These are phyloP conservation scores for Ceuthmochares aereus DNA, from an alignment of 2,113 vertebrate genomes.

Conservation along the genomic window DNA sequence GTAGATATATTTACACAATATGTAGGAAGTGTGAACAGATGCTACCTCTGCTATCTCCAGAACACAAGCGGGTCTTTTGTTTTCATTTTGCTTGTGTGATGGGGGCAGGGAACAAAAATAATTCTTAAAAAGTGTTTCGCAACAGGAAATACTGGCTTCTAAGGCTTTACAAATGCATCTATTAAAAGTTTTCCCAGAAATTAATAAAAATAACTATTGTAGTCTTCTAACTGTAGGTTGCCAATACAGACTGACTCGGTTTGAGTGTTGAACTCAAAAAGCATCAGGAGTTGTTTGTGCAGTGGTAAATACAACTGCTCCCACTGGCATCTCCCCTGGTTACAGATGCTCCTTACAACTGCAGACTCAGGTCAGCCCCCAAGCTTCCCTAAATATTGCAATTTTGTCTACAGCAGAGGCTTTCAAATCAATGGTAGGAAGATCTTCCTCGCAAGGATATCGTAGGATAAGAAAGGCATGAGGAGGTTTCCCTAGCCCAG, in stretches of 20 bases:
- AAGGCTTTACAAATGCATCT: background rate
- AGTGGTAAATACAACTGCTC: background rate
- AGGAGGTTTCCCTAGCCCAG: background rate
- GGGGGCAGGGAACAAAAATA: background rate
- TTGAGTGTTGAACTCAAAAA: background rate
- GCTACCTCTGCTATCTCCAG: slow-evolving; percentile 18
- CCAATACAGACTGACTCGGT: background rate
- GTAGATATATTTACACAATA: slow-evolving; percentile 47
- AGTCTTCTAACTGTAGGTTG: background rate
- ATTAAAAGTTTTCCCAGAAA: background rate
- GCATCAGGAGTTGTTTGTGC: accelerated
- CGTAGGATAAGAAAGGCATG: background rate
- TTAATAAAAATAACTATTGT: background rate
- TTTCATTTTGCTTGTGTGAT: background rate
- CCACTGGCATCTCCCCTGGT: background rate
- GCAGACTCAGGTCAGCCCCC: background rate
- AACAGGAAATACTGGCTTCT: background rate
- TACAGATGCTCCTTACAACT: background rate
- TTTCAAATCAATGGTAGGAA: background rate
- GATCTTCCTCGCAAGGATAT: background rate
- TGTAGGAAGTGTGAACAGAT: slow-evolving; percentile 58
- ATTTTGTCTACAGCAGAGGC: background rate
- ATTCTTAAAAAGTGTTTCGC: background rate
- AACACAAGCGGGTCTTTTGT: background rate
- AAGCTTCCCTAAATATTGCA: background rate